phyloP scores from a whole-genome alignment of 2,888 invertebrate genomes.

The Troilus luridus region DNA sequence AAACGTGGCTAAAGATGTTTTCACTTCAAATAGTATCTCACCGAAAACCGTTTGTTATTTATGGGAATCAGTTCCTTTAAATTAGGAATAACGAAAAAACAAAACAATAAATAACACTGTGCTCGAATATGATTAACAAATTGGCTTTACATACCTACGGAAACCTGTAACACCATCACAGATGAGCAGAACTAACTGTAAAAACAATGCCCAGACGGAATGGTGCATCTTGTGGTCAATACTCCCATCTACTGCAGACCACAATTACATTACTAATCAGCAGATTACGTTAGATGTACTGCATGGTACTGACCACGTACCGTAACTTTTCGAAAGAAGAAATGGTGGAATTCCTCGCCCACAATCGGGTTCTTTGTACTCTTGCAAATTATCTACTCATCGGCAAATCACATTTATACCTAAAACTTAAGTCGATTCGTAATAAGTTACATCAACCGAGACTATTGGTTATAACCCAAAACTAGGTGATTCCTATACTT shows the following conservation, averaged over 20 bases:
- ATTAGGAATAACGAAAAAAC: neutral
- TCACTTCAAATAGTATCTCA: too few relatives aligned
- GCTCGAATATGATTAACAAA: neutral
- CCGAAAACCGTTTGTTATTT: too few relatives aligned
- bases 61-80: neutral
- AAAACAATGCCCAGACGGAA: slow-evolving; percentile 24
- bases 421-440: too few relatives aligned
- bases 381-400: neutral
- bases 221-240: slow-evolving; percentile 35
- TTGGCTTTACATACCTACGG: neutral
- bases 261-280: slow-evolving; percentile 49
- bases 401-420: neutral
- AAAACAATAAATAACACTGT: neutral
- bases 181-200: slow-evolving; percentile 30
- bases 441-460: too few relatives aligned
- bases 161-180: slow-evolving; percentile 27
- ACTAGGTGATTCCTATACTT: too few relatives aligned
- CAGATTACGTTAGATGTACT: slow-evolving; percentile 15
- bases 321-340: slow-evolving; percentile 25
- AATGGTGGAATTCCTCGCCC: slow-evolving; percentile 31
- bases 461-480: too few relatives aligned
- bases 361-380: neutral
- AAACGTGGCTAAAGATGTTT: too few relatives aligned
- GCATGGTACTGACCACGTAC: slow-evolving; percentile 36
- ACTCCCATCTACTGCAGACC: slow-evolving; percentile 18